These are phyloP conservation scores for Cairina moschata DNA, from an alignment of 2,113 vertebrate genomes.

Conservation along the genomic window DNA sequence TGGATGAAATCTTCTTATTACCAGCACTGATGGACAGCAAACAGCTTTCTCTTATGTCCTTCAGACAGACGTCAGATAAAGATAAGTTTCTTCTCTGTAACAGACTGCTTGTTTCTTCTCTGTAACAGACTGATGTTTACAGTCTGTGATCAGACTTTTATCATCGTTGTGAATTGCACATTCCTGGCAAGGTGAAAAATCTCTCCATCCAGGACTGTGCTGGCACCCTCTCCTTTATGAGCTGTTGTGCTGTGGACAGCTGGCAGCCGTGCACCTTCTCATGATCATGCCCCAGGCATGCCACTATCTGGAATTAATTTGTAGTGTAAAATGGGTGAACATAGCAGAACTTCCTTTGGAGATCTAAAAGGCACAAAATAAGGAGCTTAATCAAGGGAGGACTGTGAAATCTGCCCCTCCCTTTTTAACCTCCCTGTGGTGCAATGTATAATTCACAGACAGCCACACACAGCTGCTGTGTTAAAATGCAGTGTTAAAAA, in stretches of 20 bases:
- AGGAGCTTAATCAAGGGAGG: neutral
- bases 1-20: neutral
- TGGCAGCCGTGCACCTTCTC: accelerated
- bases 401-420: neutral
- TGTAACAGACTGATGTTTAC: neutral
- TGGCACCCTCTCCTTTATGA: neutral
- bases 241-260: neutral
- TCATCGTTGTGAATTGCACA: neutral
- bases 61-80: neutral
- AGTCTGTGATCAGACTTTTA: neutral
- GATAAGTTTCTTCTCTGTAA: neutral
- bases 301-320: neutral
- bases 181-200: conserved; percentile 26
- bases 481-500: neutral
- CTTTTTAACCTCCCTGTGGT: neutral
- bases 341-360: neutral
- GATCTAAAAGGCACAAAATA: neutral
- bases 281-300: neutral
- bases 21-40: neutral
- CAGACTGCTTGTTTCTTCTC: neutral
- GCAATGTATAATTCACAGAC: neutral
- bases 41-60: neutral
- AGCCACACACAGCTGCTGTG: neutral
- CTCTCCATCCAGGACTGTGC: neutral
- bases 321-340: neutral